Percentiles rank a stretch among this genome's conserved stretches.
phyloP scores from a whole-genome alignment of 2,888 invertebrate genomes.

The Litoditis marina region DNA sequence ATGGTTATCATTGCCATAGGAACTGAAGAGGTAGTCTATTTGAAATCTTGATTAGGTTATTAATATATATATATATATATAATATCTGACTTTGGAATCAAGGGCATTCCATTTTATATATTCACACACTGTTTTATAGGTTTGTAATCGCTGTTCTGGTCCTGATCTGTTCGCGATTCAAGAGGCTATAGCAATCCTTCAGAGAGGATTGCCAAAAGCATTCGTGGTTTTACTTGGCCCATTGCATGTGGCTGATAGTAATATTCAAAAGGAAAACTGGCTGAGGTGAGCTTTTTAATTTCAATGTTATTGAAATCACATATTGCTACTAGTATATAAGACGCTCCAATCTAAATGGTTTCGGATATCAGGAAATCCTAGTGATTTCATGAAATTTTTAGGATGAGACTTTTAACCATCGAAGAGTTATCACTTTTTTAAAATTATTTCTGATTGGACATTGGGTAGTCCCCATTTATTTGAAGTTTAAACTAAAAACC shows the following conservation, averaged over 20 bases:
- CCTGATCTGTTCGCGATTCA: conserved; percentile 45
- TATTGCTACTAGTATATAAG: too few relatives aligned
- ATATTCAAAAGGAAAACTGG: conserved; percentile 50
- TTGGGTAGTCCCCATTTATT: too few relatives aligned
- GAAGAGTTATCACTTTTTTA: too few relatives aligned
- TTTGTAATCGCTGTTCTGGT: conserved; percentile 45
- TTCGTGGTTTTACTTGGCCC: conserved; percentile 57
- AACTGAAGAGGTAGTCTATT: conserved; percentile 52
- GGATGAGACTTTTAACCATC: too few relatives aligned
- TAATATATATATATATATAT: too few relatives aligned
- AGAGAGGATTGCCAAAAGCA: conserved; percentile 52
- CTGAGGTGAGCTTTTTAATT: conserved; percentile 39
- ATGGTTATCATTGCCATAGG: conserved; percentile 60
- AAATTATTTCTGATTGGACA: too few relatives aligned
- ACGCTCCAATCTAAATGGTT: neutral
- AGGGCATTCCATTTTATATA: neutral
- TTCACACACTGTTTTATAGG: conserved; percentile 22
- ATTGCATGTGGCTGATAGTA: conserved; percentile 51
- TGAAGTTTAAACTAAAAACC: too few relatives aligned
- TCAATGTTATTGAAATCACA: too few relatives aligned
- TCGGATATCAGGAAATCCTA: neutral
- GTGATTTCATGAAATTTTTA: neutral
- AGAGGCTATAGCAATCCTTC: conserved; percentile 49
- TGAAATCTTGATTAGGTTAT: neutral
- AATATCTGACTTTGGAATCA: conserved; percentile 1